These are phyloP conservation scores for Anniella stebbinsi DNA, from an alignment of 2,797 vertebrate species.

Conservation along the genomic window DNA sequence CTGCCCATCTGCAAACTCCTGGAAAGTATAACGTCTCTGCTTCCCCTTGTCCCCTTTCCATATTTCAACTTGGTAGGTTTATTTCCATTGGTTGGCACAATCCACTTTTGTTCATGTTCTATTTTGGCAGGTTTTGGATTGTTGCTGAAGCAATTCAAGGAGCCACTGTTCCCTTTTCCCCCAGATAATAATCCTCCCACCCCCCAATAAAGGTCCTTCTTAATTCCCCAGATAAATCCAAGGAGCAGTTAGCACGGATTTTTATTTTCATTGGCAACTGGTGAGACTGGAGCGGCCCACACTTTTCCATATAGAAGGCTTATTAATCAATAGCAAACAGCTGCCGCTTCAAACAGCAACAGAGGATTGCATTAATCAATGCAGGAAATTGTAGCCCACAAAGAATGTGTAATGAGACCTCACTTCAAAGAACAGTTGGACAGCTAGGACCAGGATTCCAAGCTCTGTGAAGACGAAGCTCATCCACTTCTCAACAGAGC, in stretches of 20 bases:
- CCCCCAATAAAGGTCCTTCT: conserved; percentile 52
- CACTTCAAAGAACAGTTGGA: background rate
- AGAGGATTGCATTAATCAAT: conserved; percentile 42
- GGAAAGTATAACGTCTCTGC: conserved; percentile 73
- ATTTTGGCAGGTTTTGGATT: conserved; percentile 50
- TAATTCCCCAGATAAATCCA: conserved; percentile 44
- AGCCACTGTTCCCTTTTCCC: conserved; percentile 28
- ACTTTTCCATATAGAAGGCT: conserved; percentile 41
- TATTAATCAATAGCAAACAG: conserved; percentile 57
- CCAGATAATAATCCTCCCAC: background rate
- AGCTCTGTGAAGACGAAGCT: background rate
- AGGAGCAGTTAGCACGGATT: conserved; percentile 46
- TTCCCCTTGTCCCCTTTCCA: conserved; percentile 5
- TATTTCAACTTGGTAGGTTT: background rate
- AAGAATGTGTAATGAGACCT: background rate
- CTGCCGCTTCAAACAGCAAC: conserved; percentile 48
- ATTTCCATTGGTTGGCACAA: background rate
- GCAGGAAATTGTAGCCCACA: background rate
- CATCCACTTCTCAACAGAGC: too few relatives aligned
- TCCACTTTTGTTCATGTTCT: conserved; percentile 35
- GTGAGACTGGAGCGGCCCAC: conserved; percentile 43
- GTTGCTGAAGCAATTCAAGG: conserved; percentile 53
- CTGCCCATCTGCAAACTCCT: conserved; percentile 64
- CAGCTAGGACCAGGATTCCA: background rate
- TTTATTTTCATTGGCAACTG: conserved; percentile 68